Evolutionary conservation across 2,888 invertebrate species (phyloP).

Genomic region (Eilema caniola): DNA sequence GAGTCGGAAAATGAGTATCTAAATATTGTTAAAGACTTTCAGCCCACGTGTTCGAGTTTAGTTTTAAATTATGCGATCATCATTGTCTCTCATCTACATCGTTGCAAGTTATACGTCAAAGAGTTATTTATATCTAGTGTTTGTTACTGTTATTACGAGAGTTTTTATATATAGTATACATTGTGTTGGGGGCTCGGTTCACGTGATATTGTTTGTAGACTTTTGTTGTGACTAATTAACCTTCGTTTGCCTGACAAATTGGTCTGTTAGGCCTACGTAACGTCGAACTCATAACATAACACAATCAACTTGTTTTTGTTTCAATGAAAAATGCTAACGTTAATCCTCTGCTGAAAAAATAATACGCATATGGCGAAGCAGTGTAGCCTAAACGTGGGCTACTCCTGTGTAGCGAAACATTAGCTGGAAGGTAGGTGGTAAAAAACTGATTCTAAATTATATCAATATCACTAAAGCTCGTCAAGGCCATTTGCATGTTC

Average conservation of each 20-base stretch:
- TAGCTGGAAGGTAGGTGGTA: too few relatives aligned
- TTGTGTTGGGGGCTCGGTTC: neutral
- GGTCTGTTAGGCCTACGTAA: too few relatives aligned
- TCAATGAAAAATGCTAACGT: neutral
- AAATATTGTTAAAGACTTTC: neutral
- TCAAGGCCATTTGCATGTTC: too few relatives aligned
- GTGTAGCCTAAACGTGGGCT: too few relatives aligned
- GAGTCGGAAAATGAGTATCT: too few relatives aligned
- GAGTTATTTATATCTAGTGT: neutral
- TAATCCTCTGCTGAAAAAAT: too few relatives aligned
- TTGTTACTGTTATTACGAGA: neutral
- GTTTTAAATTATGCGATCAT: constrained; percentile 6
- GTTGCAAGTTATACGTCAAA: neutral
- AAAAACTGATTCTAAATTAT: too few relatives aligned
- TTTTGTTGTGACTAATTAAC: neutral
- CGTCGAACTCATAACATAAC: too few relatives aligned
- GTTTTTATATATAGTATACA: neutral
- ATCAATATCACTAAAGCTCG: too few relatives aligned
- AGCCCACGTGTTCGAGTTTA: constrained; percentile 1
- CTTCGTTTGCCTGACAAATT: neutral
- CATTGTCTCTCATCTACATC: constrained; percentile 5
- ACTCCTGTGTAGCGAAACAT: too few relatives aligned
- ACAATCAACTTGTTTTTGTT: neutral
- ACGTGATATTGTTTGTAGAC: neutral
- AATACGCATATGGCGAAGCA: too few relatives aligned